phyloP scores from a whole-genome alignment of 2,888 invertebrate genomes.

The Apoderus coryli region DNA sequence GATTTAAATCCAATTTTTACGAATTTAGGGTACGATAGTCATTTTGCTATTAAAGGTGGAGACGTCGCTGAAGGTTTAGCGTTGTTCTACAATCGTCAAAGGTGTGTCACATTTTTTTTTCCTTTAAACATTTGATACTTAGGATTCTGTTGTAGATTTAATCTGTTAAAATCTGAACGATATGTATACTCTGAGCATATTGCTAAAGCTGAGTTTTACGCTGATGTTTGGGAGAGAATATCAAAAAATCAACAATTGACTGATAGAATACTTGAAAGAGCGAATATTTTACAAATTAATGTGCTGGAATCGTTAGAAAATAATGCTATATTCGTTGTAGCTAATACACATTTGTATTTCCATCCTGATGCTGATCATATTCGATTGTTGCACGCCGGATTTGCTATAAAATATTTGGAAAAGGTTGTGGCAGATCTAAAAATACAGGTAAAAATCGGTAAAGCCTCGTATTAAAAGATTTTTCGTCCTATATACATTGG shows the following conservation, averaged over 20 bases:
- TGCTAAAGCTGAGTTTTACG: slow-evolving; percentile 36
- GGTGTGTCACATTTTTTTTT: too few species aligned
- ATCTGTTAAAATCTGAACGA: slow-evolving; percentile 35
- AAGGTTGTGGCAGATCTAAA: slow-evolving; percentile 36
- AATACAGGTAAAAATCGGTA: slow-evolving; percentile 23
- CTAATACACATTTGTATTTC: slow-evolving; percentile 87
- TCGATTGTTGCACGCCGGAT: slow-evolving; percentile 68
- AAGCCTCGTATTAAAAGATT: background rate
- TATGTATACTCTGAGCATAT: slow-evolving; percentile 46
- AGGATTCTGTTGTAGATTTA: too few species aligned
- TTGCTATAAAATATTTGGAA: slow-evolving; percentile 55
- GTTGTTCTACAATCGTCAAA: too few species aligned
- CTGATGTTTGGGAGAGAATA: slow-evolving; percentile 45
- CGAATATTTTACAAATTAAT: slow-evolving; percentile 50
- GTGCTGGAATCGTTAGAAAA: slow-evolving; percentile 39
- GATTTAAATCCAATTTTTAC: slow-evolving; percentile 49
- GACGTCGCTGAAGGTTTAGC: slow-evolving; percentile 68
- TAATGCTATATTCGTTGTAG: slow-evolving; percentile 44
- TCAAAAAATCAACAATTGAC: slow-evolving; percentile 40
- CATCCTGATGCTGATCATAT: slow-evolving; percentile 84
- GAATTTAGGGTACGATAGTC: slow-evolving; percentile 43
- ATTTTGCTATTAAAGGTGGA: too few species aligned
- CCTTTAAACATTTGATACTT: too few species aligned
- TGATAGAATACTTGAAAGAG: slow-evolving; percentile 44
- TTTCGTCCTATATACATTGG: too few species aligned